Base-by-base conservation (phyloP, 2,113 vertebrate genomes). In the Cariama cristata region DNA sequence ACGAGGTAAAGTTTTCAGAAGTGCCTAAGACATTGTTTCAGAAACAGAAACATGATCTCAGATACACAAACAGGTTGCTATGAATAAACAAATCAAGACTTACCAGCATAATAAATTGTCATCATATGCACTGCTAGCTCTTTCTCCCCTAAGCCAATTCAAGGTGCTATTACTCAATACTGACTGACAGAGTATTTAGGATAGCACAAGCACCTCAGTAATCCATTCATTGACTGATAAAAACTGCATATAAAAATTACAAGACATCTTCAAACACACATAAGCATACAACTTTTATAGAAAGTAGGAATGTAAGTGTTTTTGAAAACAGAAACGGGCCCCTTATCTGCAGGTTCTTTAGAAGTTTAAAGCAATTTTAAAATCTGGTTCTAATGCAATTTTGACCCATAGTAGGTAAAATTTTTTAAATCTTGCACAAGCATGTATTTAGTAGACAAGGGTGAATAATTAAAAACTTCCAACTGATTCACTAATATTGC, bases 391-490 rank as follows among this genome's bases (percentile, higher is more conserved):
- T 75, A 64, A 85, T 63, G 16, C 8, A 59, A 8, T 71, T 90
- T 71, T 60, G 18, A 44, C 15, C 4, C 10, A 9, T 3, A 32
- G 10, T 40, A 56, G 1, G 18, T n/a, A 49, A 2, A 2, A 6
- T 40, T 6, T 33, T 71, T 60, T 26, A 55, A 79, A 44, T 75
- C 21, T 75, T 75, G 26, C 42, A 22, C 20, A 63, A 69, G 9
- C 23, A 47, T 17, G 4, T 30, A 15, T 76, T 84, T 67, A 22
- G 22, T 44, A 64, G 62, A 56, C 14, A 62, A 68, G 11, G 11
- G 33, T 64, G n/a, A 87, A 76, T 67, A 32, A 80, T 40, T 83
- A 19, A 73, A 86, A 85, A 19, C 9, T 53, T 95, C 7, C 24
- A 74, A 30, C 27, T 67, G 49, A 49, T 82, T 84, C 40, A 35